Percentiles rank a stretch among this genome's conserved stretches.
These are phyloP conservation scores for Arbacia lixula DNA, from an alignment of 53 echinoderm and acorn worm species.

Conservation along the genomic window DNA sequence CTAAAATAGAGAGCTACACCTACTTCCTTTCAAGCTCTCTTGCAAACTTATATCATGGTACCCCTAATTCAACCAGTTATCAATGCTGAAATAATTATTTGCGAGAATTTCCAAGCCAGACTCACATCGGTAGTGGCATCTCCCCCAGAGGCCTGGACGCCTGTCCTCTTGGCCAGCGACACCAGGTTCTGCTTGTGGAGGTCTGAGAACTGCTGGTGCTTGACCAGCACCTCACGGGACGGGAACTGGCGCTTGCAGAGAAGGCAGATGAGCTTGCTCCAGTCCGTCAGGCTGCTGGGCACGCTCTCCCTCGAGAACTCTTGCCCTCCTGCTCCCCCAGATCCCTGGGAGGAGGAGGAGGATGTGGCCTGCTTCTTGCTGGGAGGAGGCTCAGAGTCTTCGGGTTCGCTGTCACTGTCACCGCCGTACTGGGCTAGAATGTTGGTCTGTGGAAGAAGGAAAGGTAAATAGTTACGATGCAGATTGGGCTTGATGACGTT, in stretches of 20 bases:
- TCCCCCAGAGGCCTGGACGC: too few species aligned
- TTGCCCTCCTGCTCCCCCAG: too few species aligned
- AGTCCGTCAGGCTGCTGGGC: conserved; percentile 74
- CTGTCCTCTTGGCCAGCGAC: conserved; percentile 46
- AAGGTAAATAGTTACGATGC: too few species aligned
- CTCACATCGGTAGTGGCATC: too few species aligned
- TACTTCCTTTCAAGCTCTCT: too few species aligned
- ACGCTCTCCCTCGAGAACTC: conserved; percentile 1
- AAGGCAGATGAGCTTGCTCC: conserved; percentile 91
- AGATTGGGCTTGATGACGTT: too few species aligned
- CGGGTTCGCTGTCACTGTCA: conserved; percentile 92
- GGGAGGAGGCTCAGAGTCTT: conserved; percentile 59
- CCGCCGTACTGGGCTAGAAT: conserved; percentile 95
- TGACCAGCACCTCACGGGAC: conserved; percentile 81
- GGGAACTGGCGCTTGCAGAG: conserved; percentile 99
- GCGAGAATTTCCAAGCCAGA: too few species aligned
- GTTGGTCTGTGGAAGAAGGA: conserved; percentile 21
- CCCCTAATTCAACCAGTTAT: too few species aligned
- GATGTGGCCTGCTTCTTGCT: conserved; percentile 32
- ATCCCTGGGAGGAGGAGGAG: background rate
- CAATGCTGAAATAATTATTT: too few species aligned
- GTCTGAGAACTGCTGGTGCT: conserved; percentile 97
- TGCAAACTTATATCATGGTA: too few species aligned
- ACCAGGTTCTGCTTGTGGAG: conserved; percentile 98
- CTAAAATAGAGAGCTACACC: too few species aligned